phyloP scores from a whole-genome alignment of 1,140 invertebrate genomes.

The Pygmarrhopalites habei region DNA sequence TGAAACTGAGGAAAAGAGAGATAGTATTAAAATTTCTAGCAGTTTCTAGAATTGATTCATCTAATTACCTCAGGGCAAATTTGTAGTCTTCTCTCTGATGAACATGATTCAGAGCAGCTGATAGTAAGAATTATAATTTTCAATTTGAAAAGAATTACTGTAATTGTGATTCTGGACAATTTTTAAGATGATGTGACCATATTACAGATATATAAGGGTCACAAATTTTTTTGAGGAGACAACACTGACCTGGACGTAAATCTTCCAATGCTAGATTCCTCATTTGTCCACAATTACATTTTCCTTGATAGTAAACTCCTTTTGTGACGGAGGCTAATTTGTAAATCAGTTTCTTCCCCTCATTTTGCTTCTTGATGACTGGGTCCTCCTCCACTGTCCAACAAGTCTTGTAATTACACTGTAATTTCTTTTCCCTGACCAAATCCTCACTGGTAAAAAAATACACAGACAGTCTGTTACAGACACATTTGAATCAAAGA shows the following conservation, averaged over 20 bases:
- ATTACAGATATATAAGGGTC: too few relatives aligned
- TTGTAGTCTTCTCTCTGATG: conserved; percentile 6
- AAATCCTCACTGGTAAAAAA: too few relatives aligned
- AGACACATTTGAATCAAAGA: too few relatives aligned
- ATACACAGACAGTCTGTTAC: too few relatives aligned
- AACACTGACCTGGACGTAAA: background rate
- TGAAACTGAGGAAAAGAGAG: too few relatives aligned
- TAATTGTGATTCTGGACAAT: too few relatives aligned
- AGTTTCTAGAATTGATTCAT: too few relatives aligned
- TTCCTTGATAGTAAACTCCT: background rate
- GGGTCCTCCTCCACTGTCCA: background rate
- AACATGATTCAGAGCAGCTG: background rate
- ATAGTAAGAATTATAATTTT: too few relatives aligned
- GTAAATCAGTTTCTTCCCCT: background rate
- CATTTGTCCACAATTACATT: background rate
- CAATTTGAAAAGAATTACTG: too few relatives aligned
- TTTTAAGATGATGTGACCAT: too few relatives aligned
- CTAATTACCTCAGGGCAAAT: conserved; percentile 8
- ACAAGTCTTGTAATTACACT: conserved; percentile 7
- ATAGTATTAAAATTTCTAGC: too few relatives aligned
- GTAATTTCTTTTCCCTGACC: background rate
- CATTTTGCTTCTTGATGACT: background rate
- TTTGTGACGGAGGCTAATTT: background rate
- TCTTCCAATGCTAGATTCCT: background rate
- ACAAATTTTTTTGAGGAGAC: too few relatives aligned